Evolutionary conservation across 2,888 invertebrate genomes (phyloP), one percentile per base, ranked within the genome.

Genomic region (Xestia xanthographa): DNA sequence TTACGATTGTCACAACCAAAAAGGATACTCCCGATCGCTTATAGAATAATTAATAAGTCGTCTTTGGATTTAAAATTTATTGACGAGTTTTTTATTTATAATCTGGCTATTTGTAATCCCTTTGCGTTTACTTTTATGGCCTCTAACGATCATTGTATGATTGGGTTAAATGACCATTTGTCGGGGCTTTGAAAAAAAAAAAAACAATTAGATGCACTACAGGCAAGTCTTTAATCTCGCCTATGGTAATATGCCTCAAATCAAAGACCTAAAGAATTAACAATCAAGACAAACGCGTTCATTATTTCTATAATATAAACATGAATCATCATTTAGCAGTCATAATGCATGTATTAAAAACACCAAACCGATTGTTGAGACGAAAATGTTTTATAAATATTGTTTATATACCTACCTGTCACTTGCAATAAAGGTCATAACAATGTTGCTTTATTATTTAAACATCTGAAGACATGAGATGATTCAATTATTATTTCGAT

Each of bases 1-100:
- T 41, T 80, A 86, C 38, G 79, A 75, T 75, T 76, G 86, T 80
- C 76, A 50, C 84, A 75, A 77, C 83, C 77, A 72, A 88, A 85
- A 86, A 87, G 86, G 85, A 88, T 87, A 85, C 79, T 85, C 70
- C 72, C 72, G 71, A 63, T 71, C 78, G 81, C 82, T 68, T 58
- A 72, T 20, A 71, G 91, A 90, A 91, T 91, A 86, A 81, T 83
- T 6, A 88, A 90, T 87, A 75, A 68, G 71, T 41, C 58, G 58
- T 70, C 78, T 82, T 72, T 74, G 85, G 77, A 71, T 83, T 79
- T 74, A 71, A 84, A 86, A 90, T 88, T 86, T 87, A 88, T 84
- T 82, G 76, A 69, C 63, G 69, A 75, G 66, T 86, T 86, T 87
- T 87, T 83, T 78, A 82, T 83, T 81, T 60, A 58, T 85, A 86